Conservation (phyloP, 2,797 vertebrate species). For the Bradypus variegatus region DNA sequence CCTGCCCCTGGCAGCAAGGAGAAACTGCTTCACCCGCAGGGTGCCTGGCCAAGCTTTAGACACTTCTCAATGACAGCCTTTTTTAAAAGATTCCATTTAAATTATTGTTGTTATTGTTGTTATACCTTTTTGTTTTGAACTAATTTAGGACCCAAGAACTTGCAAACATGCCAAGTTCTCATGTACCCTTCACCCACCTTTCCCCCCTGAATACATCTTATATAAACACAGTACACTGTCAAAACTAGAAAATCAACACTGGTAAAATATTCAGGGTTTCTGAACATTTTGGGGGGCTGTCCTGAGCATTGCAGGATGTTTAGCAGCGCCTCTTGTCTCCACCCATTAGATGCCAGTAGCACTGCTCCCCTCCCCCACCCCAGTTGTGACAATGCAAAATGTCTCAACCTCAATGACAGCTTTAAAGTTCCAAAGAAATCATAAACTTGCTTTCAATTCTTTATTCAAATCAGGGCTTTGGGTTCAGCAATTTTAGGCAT, state of each 20-base stretch:
- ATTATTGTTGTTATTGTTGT: neutral
- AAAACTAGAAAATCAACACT: neutral
- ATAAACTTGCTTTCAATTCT: neutral
- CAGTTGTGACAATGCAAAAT: neutral
- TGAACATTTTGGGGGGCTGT: neutral
- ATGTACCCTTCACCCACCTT: neutral
- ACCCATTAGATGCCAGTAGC: neutral
- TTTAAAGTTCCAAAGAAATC: neutral
- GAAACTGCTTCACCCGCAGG: fast-evolving
- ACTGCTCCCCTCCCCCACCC: too few relatives aligned
- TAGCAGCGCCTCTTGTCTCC: too few relatives aligned
- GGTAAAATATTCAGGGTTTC: neutral
- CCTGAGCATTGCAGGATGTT: neutral
- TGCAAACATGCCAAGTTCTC: neutral
- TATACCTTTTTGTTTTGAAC: neutral
- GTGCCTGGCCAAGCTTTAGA: fast-evolving
- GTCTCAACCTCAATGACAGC: neutral
- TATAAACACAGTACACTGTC: neutral
- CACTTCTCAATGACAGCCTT: neutral
- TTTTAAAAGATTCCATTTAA: neutral
- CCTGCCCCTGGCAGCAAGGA: too few relatives aligned
- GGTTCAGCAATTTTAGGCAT: neutral
- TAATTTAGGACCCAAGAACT: neutral
- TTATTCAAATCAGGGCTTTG: constrained; percentile 15
- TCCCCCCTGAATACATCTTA: neutral